Evolutionary conservation across 2,113 vertebrate species (phyloP).

Genomic region (Hyperopisus bebe): DNA sequence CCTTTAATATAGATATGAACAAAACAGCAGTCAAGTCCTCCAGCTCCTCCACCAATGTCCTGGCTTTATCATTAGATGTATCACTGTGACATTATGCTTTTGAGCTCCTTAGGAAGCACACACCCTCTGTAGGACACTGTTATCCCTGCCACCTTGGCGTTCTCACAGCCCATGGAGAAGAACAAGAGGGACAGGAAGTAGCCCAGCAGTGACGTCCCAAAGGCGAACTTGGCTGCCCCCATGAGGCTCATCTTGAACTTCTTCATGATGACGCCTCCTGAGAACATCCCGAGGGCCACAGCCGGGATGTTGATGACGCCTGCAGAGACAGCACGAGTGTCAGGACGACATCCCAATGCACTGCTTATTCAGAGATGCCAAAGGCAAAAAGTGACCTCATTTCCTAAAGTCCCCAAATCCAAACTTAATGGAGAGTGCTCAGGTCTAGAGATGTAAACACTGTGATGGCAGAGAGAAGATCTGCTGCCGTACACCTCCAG

Average conservation of each 20-base stretch:
- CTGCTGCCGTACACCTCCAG: background rate
- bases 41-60: background rate
- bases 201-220: slow-evolving; percentile 60
- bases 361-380: background rate
- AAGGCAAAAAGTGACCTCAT: background rate
- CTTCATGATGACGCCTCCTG: slow-evolving; percentile 86
- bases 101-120: background rate
- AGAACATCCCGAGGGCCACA: slow-evolving; percentile 79
- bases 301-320: slow-evolving; percentile 82
- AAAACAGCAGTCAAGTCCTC: background rate
- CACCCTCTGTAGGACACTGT: slow-evolving; percentile 81
- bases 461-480: background rate
- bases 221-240: slow-evolving; percentile 70
- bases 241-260: slow-evolving; percentile 76
- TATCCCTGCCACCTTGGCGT: slow-evolving; percentile 75
- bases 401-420: background rate
- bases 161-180: slow-evolving; percentile 73
- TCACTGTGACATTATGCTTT: background rate
- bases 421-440: background rate
- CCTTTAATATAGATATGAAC: background rate
- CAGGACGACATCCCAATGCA: background rate
- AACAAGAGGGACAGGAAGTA: slow-evolving; percentile 67
- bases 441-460: background rate
- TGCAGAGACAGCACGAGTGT: slow-evolving; percentile 36
- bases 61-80: background rate